phyloP scores from a whole-genome alignment of 2,888 invertebrate species.

The Aquatica leii region DNA sequence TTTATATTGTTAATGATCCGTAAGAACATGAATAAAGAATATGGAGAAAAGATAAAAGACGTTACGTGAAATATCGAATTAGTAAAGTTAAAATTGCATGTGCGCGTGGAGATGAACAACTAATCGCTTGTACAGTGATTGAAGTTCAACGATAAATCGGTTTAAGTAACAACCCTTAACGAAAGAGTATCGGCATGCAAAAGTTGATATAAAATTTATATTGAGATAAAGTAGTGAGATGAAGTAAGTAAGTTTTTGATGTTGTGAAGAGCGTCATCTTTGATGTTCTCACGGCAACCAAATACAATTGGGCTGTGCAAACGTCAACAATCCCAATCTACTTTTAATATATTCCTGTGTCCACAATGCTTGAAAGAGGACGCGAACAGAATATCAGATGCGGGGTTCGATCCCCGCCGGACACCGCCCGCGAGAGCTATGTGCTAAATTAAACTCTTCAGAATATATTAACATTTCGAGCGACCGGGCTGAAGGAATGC shows the following conservation, averaged over 20 bases:
- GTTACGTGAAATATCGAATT: no score
- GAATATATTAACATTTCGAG: conserved; percentile 62
- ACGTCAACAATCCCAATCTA: conserved; percentile 61
- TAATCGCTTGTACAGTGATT: no score
- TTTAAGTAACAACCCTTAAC: conserved; percentile 1
- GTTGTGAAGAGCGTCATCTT: conserved; percentile 43
- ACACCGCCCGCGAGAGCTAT: conserved; percentile 57
- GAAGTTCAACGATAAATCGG: no score
- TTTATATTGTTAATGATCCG: conserved; percentile 9
- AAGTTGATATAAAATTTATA: conserved; percentile 21
- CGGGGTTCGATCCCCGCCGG: conserved; percentile 46
- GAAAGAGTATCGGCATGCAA: conserved; percentile 6
- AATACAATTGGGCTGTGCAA: conserved; percentile 51
- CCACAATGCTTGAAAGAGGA: conserved; percentile 59
- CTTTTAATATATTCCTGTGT: conserved; percentile 62
- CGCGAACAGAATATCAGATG: conserved; percentile 60
- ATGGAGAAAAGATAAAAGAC: neutral
- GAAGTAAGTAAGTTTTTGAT: conserved; percentile 28
- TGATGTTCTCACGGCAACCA: conserved; percentile 51
- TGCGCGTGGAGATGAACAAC: no score
- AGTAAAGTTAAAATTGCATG: no score
- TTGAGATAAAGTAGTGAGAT: conserved; percentile 20
- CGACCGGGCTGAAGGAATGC: conserved; percentile 52
- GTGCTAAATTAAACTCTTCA: conserved; percentile 62
- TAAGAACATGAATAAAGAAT: neutral